Evolutionary conservation across 2,797 vertebrate species (phyloP), one percentile per base, ranked within the genome.

Genomic region (Sebastes itinus): DNA sequence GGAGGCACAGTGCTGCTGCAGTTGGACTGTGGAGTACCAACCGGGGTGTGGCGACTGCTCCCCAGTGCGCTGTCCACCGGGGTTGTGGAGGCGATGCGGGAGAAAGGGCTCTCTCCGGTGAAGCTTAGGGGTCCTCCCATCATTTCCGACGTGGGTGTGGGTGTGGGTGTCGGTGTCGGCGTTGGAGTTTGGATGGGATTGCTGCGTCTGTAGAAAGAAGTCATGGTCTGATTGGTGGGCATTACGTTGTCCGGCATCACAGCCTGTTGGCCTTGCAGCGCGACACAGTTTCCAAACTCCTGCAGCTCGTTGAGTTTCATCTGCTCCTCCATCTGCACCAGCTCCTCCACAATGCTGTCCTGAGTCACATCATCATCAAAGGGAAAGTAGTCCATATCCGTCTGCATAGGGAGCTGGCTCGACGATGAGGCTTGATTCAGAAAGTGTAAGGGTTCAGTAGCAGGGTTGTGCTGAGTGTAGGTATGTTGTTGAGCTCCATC

Each of bases 281-380:
- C 33, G 89, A 96, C 95, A 78, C 96, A 96, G 78, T 91, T 87
- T 22, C 95, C 78, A 0, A 97, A 97, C 75, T 94, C 85, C 90
- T 97, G 97, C 70, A 97, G 94, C 73, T 91, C 97, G 82, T 94
- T 97, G 76, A 98, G 94, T 33, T 98, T 98, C 97, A 99, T 99
- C 83, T 99, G 98, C 92, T 99, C 98, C 84, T 99, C 99, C 98
- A 99, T 99, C 89, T 98, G 97, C 83, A 99, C 98, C 85, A 99
- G 94, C 89, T 99, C 99, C 92, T 99, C 98, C 83, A 99, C 98
- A 58, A 99, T 99, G 94, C 99, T 99, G 88, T 99, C 99, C 89
- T 99, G 99, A 60, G 99, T 99, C 72, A 99, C 97, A 64, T 99
- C 99, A 0, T 99, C 99, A 59, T 99, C 95, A 84, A 99, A 99